A percentile compares a stretch with the other conserved stretches of the same genome.
These are phyloP conservation scores for Drosophila ercepeae DNA, from an alignment of 1,140 invertebrate genomes.

Conservation along the genomic window DNA sequence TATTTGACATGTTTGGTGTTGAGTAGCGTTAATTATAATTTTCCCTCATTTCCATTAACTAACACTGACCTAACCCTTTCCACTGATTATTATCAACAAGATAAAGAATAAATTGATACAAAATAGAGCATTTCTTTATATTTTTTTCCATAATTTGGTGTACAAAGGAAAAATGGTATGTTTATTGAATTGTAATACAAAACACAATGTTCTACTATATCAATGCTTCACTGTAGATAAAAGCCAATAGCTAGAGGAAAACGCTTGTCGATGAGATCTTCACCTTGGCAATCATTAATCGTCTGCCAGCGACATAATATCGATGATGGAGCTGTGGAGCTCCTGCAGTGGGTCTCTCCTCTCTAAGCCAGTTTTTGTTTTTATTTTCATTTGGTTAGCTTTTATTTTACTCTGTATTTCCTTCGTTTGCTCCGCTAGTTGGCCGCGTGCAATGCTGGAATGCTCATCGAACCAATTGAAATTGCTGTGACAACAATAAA, in stretches of 20 bases:
- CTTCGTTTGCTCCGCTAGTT: conserved; percentile 53
- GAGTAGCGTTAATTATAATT: neutral
- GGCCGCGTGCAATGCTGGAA: conserved; percentile 79
- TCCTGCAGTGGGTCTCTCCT: conserved; percentile 18
- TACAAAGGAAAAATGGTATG: too few species aligned
- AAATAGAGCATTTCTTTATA: too few species aligned
- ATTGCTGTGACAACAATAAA: conserved; percentile 84
- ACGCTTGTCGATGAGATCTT: conserved; percentile 80
- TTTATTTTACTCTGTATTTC: conserved; percentile 21
- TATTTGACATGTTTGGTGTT: too few species aligned
- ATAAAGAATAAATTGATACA: too few species aligned
- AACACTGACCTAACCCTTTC: conserved; percentile 22
- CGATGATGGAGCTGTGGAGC: conserved; percentile 80
- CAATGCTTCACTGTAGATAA: neutral
- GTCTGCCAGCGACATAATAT: conserved; percentile 83
- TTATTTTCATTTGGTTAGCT: conserved; percentile 24
- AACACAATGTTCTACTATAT: too few species aligned
- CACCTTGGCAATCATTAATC: conserved; percentile 83
- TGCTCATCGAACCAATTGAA: conserved; percentile 84
- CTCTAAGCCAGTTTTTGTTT: conserved; percentile 68
- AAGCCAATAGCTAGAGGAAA: conserved; percentile 18
- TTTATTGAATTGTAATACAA: too few species aligned
- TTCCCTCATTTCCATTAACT: neutral
- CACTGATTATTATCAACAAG: too few species aligned
- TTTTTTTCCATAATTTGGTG: too few species aligned